Conservation (phyloP, 1,140 invertebrate genomes). For the Pseudomyrmex dendroicus region DNA sequence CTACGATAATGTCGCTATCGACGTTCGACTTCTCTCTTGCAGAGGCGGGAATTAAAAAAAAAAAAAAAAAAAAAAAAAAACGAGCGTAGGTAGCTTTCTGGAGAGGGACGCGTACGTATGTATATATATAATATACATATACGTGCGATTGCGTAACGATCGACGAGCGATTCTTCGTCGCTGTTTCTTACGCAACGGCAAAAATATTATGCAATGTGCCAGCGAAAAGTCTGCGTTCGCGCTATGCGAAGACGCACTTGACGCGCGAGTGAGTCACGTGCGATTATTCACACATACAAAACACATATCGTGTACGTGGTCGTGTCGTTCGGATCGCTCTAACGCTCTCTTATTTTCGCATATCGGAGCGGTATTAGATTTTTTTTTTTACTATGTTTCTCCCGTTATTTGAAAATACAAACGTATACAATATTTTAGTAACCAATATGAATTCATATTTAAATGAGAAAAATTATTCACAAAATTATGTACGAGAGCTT, state of each 20-base stretch:
- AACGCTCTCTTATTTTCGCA: slow-evolving; percentile 14
- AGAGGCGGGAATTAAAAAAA: slow-evolving; percentile 39
- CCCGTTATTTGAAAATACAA: no score
- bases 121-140: no score
- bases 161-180: slow-evolving; percentile 16
- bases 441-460: no score
- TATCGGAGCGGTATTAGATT: not conserved
- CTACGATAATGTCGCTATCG: slow-evolving; percentile 36
- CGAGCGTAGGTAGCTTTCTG: not conserved
- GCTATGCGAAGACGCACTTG: slow-evolving; percentile 44
- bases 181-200: slow-evolving; percentile 43
- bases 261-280: slow-evolving; percentile 15
- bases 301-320: not conserved
- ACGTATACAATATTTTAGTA: no score
- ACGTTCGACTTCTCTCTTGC: not conserved
- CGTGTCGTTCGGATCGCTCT: slow-evolving; percentile 12
- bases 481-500: no score
- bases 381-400: no score
- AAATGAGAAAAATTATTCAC: no score
- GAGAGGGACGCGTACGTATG: slow-evolving; percentile 11
- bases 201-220: slow-evolving; percentile 65
- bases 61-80: not conserved
- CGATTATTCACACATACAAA: slow-evolving; percentile 2
- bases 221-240: slow-evolving; percentile 66
- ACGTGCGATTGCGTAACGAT: slow-evolving; percentile 46